A percentile compares a stretch with the other conserved stretches of the same genome.
These are phyloP conservation scores for Macrotrachela quadricornifera DNA, from an alignment of 1,140 invertebrate species.

Conservation along the genomic window DNA sequence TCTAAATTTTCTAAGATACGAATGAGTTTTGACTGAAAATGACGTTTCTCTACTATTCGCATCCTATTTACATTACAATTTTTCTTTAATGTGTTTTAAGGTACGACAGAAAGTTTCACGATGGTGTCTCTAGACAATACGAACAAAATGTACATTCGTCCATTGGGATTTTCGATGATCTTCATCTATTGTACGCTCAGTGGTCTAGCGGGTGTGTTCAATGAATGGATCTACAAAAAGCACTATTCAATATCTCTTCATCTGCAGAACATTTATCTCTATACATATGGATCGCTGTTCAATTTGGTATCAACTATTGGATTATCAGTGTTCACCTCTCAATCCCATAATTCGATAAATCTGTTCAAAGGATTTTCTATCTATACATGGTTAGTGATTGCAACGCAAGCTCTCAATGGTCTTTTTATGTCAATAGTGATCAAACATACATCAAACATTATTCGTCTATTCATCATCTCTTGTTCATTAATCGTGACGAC, in stretches of 20 bases:
- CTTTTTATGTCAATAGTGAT: constrained; percentile 26
- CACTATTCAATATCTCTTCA: constrained; percentile 12
- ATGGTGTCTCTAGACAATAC: no score
- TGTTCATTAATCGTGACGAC: no score
- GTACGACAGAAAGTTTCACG: no score
- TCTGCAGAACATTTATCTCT: constrained; percentile 6
- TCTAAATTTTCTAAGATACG: no score
- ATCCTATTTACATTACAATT: no score
- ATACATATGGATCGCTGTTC: constrained; percentile 1
- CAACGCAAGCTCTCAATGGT: constrained; percentile 21
- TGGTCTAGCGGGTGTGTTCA: constrained; percentile 22
- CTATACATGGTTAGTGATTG: constrained; percentile 16
- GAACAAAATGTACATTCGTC: no score
- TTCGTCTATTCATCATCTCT: constrained; percentile 27
- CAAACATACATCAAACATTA: constrained; percentile 27
- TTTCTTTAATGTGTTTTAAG: no score
- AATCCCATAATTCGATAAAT: not conserved
- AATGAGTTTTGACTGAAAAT: no score
- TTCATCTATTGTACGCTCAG: constrained; percentile 18
- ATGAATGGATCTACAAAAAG: constrained; percentile 24
- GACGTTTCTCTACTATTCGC: no score
- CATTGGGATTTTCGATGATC: constrained; percentile 20
- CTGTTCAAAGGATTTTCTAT: constrained; percentile 16
- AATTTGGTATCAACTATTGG: constrained; percentile 3
- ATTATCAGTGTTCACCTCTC: not conserved